phyloP scores from a whole-genome alignment of 2,113 vertebrate genomes.

The Calonectris borealis region DNA sequence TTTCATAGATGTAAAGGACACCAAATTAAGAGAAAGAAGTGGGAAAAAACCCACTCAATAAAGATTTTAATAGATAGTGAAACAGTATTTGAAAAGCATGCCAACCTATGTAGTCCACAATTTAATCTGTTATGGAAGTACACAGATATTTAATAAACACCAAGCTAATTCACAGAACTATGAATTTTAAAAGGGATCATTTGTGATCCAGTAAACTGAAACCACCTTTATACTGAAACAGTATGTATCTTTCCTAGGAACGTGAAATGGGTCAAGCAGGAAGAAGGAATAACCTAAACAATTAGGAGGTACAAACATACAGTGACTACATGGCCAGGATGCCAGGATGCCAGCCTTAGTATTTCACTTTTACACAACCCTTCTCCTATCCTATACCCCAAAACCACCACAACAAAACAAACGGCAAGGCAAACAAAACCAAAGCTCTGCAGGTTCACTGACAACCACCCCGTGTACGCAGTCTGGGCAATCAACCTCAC shows the following conservation, averaged over 20 bases:
- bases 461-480: rapidly evolving
- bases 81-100: background rate
- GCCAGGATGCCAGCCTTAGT: background rate
- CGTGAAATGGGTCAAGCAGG: background rate
- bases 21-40: background rate
- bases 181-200: background rate
- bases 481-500: background rate
- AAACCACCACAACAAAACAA: background rate
- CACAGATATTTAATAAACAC: background rate
- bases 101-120: background rate
- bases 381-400: background rate
- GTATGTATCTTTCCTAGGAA: background rate
- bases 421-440: background rate
- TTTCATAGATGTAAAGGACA: background rate
- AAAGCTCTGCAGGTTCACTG: background rate
- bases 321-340: background rate
- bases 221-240: background rate
- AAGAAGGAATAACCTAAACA: background rate
- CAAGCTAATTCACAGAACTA: background rate
- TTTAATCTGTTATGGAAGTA: background rate
- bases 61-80: background rate
- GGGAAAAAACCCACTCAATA: background rate
- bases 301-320: background rate
- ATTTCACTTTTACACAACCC: background rate
- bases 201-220: background rate